Evolutionary conservation across 1,140 invertebrate species (phyloP).

Genomic region (Scaptomyza pallida): DNA sequence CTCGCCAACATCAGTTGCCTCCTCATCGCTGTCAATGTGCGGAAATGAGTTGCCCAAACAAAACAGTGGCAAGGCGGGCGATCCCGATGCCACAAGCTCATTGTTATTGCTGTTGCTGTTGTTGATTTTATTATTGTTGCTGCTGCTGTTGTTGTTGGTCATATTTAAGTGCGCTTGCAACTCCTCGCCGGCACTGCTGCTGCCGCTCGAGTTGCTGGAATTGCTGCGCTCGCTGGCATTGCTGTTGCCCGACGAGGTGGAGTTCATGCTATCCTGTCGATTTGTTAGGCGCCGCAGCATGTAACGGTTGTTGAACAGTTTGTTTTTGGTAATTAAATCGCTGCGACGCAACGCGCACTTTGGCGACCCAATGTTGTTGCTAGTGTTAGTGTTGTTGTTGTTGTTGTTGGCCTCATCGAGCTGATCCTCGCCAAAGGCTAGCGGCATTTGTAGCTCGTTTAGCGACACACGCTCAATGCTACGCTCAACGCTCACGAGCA

Average conservation of each 20-base stretch:
- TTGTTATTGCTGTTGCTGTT: constrained; percentile 33
- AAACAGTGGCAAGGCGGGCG: constrained; percentile 85
- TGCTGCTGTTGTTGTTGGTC: constrained; percentile 31
- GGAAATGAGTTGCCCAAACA: constrained; percentile 88
- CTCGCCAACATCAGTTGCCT: constrained; percentile 85
- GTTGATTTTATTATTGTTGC: constrained; percentile 12
- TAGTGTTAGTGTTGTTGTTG: constrained; percentile 22
- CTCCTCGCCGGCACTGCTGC: constrained; percentile 62
- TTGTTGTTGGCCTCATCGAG: constrained; percentile 64
- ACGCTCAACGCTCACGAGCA: constrained; percentile 88
- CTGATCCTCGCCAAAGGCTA: constrained; percentile 39
- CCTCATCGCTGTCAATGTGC: constrained; percentile 90
- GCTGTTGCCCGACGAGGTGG: constrained; percentile 79
- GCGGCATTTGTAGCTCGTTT: constrained; percentile 87
- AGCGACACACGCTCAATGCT: constrained; percentile 88
- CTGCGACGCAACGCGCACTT: constrained; percentile 82
- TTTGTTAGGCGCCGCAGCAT: constrained; percentile 79
- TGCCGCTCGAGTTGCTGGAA: constrained; percentile 46
- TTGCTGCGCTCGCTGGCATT: constrained; percentile 72
- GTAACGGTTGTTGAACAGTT: constrained; percentile 82
- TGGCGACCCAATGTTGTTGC: constrained; percentile 65
- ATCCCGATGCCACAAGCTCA: constrained; percentile 53
- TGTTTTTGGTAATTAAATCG: constrained; percentile 84
- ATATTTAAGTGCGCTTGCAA: constrained; percentile 37
- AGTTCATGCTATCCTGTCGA: constrained; percentile 83